A percentile compares a stretch with the other conserved stretches of the same genome.
These are phyloP conservation scores for Magallana ariakensis DNA, from an alignment of 1,140 invertebrate species.

Conservation along the genomic window DNA sequence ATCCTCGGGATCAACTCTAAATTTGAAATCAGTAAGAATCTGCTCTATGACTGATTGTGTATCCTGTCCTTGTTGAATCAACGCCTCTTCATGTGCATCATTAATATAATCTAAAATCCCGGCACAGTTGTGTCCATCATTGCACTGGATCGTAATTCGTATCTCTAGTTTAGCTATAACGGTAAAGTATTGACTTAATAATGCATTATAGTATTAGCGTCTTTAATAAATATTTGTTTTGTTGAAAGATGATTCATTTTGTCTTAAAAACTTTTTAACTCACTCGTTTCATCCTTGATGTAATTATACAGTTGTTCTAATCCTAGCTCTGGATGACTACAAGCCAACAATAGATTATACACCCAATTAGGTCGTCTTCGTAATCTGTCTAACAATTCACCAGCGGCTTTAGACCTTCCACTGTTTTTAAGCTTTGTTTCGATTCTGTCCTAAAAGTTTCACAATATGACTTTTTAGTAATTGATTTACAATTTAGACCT, in stretches of 20 bases:
- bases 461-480: too few relatives aligned
- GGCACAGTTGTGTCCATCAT: constrained; percentile 2
- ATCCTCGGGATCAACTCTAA: neutral
- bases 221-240: too few relatives aligned
- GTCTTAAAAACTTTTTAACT: too few relatives aligned
- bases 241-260: too few relatives aligned
- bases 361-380: neutral
- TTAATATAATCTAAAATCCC: neutral
- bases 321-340: neutral
- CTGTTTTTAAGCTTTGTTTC: neutral
- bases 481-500: too few relatives aligned
- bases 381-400: neutral
- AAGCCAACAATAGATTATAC: neutral
- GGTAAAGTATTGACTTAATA: neutral
- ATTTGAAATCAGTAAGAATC: neutral
- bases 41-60: neutral
- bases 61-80: neutral
- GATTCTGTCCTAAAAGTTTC: constrained; percentile 2
- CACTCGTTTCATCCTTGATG: neutral
- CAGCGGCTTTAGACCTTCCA: neutral
- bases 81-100: neutral
- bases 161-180: neutral
- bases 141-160: neutral
- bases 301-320: neutral
- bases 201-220: too few relatives aligned